Evolutionary conservation across 2,888 invertebrate species (phyloP).

Genomic region (Poecilus cupreus): DNA sequence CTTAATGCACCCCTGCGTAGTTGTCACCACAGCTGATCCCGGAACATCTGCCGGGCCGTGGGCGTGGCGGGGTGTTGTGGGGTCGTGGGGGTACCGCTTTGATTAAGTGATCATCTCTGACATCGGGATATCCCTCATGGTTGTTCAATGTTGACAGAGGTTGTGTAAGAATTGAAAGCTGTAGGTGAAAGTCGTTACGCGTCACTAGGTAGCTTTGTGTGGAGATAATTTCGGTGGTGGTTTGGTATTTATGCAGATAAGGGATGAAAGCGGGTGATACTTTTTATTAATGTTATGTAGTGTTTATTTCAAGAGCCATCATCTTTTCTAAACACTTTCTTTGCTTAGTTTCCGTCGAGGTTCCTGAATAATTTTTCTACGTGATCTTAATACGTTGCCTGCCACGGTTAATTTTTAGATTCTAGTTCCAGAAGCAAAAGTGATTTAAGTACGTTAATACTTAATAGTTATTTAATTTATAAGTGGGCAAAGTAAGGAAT

Average conservation of each 20-base stretch:
- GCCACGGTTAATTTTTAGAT: too few species aligned
- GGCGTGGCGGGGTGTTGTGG: neutral
- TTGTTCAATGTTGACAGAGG: slow-evolving; percentile 23
- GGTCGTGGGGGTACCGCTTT: slow-evolving; percentile 12
- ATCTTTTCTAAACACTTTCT: too few species aligned
- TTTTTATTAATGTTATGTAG: too few species aligned
- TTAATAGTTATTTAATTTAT: too few species aligned
- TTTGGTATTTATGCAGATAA: neutral
- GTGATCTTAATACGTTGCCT: too few species aligned
- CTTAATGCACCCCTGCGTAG: neutral
- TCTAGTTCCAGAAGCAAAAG: too few species aligned
- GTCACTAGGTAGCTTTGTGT: slow-evolving; percentile 21
- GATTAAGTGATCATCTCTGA: slow-evolving; percentile 58
- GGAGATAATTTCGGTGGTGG: neutral
- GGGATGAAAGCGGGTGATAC: too few species aligned
- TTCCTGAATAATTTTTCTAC: too few species aligned
- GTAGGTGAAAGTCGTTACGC: slow-evolving; percentile 14
- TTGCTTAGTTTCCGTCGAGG: too few species aligned
- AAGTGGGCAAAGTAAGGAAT: too few species aligned
- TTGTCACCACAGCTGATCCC: neutral
- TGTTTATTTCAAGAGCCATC: too few species aligned
- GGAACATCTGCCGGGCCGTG: slow-evolving; percentile 51
- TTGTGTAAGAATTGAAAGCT: slow-evolving; percentile 2
- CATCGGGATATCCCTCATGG: neutral
- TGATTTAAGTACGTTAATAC: too few species aligned